A percentile compares a stretch with the other conserved stretches of the same genome.
phyloP scores from a whole-genome alignment of 2,113 vertebrate genomes.

The Potamarius usumacintae region DNA sequence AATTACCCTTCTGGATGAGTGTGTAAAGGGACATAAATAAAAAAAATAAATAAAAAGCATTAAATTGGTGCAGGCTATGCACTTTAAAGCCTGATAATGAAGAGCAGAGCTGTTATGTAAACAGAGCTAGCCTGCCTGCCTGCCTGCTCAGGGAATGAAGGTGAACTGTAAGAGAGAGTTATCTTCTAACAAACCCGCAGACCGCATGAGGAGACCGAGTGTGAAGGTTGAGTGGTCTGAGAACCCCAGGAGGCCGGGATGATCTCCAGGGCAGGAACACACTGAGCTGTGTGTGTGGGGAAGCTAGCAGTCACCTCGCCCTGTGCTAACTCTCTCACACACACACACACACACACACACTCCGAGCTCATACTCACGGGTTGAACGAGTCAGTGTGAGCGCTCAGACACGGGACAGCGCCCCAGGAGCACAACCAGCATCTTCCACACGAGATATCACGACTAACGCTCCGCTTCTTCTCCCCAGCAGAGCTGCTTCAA shows the following conservation, averaged over 20 bases:
- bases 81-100: too few relatives aligned
- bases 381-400: constrained; percentile 1
- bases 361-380: constrained; percentile 48
- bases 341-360: not conserved
- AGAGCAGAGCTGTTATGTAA: not conserved
- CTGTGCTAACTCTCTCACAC: not conserved
- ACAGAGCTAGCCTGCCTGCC: not conserved
- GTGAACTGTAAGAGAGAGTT: not conserved
- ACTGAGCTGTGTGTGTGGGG: too few relatives aligned
- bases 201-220: too few relatives aligned
- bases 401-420: constrained; percentile 6
- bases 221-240: not conserved
- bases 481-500: not conserved
- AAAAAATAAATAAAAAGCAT: too few relatives aligned
- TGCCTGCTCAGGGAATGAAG: not conserved
- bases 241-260: too few relatives aligned
- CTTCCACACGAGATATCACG: not conserved
- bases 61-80: too few relatives aligned
- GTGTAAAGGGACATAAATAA: too few relatives aligned
- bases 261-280: too few relatives aligned
- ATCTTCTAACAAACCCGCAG: not conserved
- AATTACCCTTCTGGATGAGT: too few relatives aligned
- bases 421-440: constrained; percentile 34
- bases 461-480: not conserved
- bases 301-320: not conserved